Evolutionary conservation across 2,888 invertebrate genomes (phyloP), one percentile per base, ranked within the genome.

Genomic region (Ochropleura leucogaster): DNA sequence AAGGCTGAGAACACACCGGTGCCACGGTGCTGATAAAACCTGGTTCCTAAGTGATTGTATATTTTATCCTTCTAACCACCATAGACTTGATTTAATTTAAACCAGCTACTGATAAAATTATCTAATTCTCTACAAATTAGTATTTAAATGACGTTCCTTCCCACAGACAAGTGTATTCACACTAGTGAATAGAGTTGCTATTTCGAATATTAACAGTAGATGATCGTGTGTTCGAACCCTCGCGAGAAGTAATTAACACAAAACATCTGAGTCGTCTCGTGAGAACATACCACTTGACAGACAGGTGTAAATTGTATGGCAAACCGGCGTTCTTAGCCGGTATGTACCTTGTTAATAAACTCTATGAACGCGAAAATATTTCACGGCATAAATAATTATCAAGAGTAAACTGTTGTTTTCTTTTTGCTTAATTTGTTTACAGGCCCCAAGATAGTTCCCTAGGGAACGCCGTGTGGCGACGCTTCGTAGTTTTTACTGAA

Each of bases 261-360:
- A 75, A 76, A 72, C 76, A 70, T 75, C 70, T 68, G 72, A 79
- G 72, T 72, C 68, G 85, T 77, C 76, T 81, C 85, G 83, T 85
- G 85, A 81, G 85, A 86, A 86, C 68, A 65, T 79, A 74, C 69
- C 70, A 78, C 74, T 83, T 83, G 79, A 72, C 86, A 67, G 73
- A 73, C 73, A 83, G 83, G 83, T 85, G 85, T 75, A 77, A 86
- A 85, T 84, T 84, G 83, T 70, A 84, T 71, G 65, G 70, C 81
- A 80, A 83, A 85, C 82, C 65, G 70, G 69, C 67, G 72, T 64
- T 72, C 72, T 67, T 63, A 79, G 74, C 74, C 65, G 62, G 77
- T 77, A 84, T 82, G 72, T 71, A 68, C 69, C 79, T 82, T 65
- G 72, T 76, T 82, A 82, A 79, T 82, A 82, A 68, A 76, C 76